These are phyloP conservation scores for Tiaroga cobitis DNA, from an alignment of 2,797 vertebrate genomes.

Conservation along the genomic window DNA sequence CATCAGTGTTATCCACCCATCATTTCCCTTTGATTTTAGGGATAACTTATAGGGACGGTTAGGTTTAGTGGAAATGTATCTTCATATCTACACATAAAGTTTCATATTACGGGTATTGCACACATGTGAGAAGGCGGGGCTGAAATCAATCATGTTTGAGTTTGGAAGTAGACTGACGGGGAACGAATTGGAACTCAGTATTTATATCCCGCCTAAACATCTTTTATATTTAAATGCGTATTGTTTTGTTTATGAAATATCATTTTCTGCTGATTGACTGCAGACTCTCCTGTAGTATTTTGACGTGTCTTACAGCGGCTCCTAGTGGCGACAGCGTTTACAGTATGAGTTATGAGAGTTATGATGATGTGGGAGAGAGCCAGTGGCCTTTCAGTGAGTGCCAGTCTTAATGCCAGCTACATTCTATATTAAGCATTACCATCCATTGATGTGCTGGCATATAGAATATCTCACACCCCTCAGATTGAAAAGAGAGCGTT, in stretches of 20 bases:
- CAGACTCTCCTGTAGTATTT: not conserved
- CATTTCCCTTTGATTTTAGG: too few relatives aligned
- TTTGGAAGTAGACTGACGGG: not conserved
- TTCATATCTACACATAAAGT: not conserved
- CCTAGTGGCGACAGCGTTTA: constrained; percentile 69
- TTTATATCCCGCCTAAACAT: not conserved
- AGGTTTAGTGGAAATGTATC: not conserved
- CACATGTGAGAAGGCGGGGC: too few relatives aligned
- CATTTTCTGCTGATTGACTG: not conserved
- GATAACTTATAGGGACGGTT: too few relatives aligned
- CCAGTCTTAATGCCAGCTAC: constrained; percentile 67
- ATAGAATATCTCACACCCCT: constrained; percentile 81
- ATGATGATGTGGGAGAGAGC: constrained; percentile 52
- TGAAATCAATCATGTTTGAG: not conserved
- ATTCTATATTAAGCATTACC: constrained; percentile 80
- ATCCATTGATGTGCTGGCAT: constrained; percentile 78
- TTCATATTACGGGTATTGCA: not conserved
- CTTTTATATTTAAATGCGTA: not conserved
- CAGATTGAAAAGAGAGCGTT: constrained; percentile 77
- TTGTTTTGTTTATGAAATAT: not conserved
- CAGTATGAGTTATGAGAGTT: constrained; percentile 46
- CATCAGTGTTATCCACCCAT: too few relatives aligned
- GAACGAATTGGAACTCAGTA: not conserved
- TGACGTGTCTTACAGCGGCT: constrained; percentile 58
- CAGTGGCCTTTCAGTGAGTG: constrained; percentile 61